Evolutionary conservation across 2,888 invertebrate genomes (phyloP).

Genomic region (Lithophane leautieri): DNA sequence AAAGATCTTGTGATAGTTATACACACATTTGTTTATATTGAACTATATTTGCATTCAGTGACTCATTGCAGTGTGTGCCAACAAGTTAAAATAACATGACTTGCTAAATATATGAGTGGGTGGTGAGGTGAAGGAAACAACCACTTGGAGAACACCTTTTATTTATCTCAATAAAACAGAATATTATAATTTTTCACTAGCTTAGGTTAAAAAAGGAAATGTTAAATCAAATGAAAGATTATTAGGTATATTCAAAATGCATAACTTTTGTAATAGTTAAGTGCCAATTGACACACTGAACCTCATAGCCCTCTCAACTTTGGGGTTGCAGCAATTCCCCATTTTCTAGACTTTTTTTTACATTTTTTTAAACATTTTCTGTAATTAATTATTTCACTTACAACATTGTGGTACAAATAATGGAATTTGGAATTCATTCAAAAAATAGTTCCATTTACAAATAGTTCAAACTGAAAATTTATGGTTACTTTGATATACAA

Average conservation of each 20-base stretch:
- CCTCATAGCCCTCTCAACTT: slow-evolving; percentile 53
- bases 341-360: slow-evolving; percentile 68
- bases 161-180: slow-evolving; percentile 89
- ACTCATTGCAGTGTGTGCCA: slow-evolving; percentile 74
- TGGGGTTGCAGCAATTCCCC: slow-evolving; percentile 74
- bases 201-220: slow-evolving; percentile 85
- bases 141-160: slow-evolving; percentile 86
- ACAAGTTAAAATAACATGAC: slow-evolving; percentile 83
- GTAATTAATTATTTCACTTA: slow-evolving; percentile 74
- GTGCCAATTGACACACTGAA: slow-evolving; percentile 60
- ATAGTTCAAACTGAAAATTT: slow-evolving; percentile 84
- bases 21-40: slow-evolving; percentile 23
- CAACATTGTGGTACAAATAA: slow-evolving; percentile 77
- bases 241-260: slow-evolving; percentile 79
- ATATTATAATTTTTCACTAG: slow-evolving; percentile 89
- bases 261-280: slow-evolving; percentile 72
- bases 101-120: slow-evolving; percentile 79
- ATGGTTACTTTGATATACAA: slow-evolving; percentile 87
- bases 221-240: slow-evolving; percentile 80
- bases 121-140: slow-evolving; percentile 79
- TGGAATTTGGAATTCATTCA: slow-evolving; percentile 82
- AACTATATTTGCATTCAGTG: slow-evolving; percentile 54
- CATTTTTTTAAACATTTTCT: slow-evolving; percentile 71
- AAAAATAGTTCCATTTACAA: slow-evolving; percentile 86
- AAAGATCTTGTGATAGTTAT: slow-evolving; percentile 13